phyloP scores from a whole-genome alignment of 2,113 vertebrate species.

The Lagenorhynchus albirostris region DNA sequence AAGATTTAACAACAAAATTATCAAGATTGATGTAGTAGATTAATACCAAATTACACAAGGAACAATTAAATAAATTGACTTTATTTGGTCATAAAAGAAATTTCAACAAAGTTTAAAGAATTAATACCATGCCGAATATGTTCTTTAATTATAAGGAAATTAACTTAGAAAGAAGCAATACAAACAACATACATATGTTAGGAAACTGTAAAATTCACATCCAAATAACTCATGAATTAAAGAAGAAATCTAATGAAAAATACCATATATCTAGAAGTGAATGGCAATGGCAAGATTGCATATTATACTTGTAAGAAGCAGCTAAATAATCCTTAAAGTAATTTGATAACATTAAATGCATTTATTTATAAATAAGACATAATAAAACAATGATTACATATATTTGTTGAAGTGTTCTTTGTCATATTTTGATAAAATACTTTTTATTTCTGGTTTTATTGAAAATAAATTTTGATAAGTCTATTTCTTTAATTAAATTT shows the following conservation, averaged over 20 bases:
- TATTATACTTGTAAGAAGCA: not conserved
- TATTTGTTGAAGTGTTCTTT: not conserved
- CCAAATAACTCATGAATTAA: not conserved
- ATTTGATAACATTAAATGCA: not conserved
- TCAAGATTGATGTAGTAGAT: not conserved
- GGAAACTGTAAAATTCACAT: not conserved
- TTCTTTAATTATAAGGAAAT: not conserved
- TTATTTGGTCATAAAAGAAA: not conserved
- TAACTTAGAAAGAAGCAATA: not conserved
- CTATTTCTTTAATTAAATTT: not conserved
- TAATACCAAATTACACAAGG: not conserved
- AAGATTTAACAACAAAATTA: not conserved
- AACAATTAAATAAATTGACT: not conserved
- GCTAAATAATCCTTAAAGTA: not conserved
- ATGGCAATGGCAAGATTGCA: not conserved
- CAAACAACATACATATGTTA: not conserved
- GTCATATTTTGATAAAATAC: not conserved
- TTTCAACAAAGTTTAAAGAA: not conserved
- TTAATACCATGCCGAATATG: not conserved
- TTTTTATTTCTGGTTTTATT: not conserved
- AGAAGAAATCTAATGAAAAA: not conserved
- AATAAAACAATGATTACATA: not conserved
- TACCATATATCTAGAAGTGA: not conserved
- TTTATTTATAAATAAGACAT: not conserved
- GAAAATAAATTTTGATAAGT: not conserved